Evolutionary conservation across 2,113 vertebrate species (phyloP).

Genomic region (Australoheros scitulus): DNA sequence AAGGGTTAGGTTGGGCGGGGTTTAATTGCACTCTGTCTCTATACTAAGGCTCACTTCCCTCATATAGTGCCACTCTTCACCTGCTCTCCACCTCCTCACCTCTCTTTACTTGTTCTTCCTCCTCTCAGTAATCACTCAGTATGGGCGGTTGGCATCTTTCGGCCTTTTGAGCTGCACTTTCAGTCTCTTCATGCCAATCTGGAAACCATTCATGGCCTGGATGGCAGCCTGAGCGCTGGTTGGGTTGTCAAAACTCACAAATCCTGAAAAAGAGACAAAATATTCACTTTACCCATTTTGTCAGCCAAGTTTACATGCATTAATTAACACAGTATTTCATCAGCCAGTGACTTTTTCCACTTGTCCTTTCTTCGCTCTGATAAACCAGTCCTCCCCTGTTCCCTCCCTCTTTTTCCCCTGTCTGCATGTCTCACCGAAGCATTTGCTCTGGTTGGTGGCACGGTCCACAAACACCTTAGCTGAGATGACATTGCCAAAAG

Average conservation of each 20-base stretch:
- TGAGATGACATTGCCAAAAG: conserved; percentile 97
- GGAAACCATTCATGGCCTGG: conserved; percentile 94
- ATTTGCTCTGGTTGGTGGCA: conserved; percentile 99
- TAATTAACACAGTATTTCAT: conserved; percentile 7
- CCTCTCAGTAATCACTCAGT: conserved; percentile 71
- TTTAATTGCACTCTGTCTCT: conserved; percentile 14
- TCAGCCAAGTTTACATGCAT: background rate
- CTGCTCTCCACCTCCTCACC: conserved; percentile 56
- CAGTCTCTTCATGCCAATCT: conserved; percentile 94
- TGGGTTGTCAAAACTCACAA: conserved; percentile 95
- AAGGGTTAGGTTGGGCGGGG: background rate
- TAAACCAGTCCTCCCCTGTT: background rate
- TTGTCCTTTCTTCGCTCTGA: conserved; percentile 21
- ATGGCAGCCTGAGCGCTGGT: conserved; percentile 91
- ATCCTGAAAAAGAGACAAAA: conserved; percentile 76
- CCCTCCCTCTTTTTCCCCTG: background rate
- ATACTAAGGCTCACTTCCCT: conserved; percentile 32
- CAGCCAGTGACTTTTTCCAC: conserved; percentile 3
- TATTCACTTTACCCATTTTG: background rate
- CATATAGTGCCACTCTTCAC: conserved; percentile 1
- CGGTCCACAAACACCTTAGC: conserved; percentile 98
- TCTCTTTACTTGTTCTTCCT: conserved; percentile 42
- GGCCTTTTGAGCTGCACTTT: conserved; percentile 94
- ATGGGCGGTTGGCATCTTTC: conserved; percentile 91
- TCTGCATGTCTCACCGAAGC: conserved; percentile 87